Evolutionary conservation across 2,888 invertebrate genomes (phyloP), one percentile per base, ranked within the genome.

Genomic region (Lamellibrachia columna): DNA sequence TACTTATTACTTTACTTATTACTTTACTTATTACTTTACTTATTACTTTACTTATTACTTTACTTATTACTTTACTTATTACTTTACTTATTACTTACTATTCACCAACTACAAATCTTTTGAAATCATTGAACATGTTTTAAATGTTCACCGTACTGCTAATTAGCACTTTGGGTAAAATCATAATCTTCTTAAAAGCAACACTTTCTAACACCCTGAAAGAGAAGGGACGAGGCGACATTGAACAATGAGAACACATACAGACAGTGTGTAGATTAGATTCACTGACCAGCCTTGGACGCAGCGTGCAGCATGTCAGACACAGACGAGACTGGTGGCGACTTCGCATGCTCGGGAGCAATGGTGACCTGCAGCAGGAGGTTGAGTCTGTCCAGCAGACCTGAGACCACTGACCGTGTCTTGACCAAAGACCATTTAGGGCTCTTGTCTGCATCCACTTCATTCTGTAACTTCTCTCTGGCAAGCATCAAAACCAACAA

Each of bases 291-390:
- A 53, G 52, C 11, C 15, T 53, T 53, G 15, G 60, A 22, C 9
- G 40, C 52, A 1, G 92, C 22, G 75, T 75, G 75, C 22, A 75
- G 75, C 75, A 75, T n/a, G 22, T 75, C 75, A 22, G 75, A 75
- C 75, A 75, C 4, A n/a, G 75, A 75, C 22, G 75, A 75, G 75
- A 75, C 75, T 4, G 95, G 94, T 55, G 95, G 93, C 9, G 94
- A 93, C 28, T 93, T 93, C 52, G 94, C 94, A n/a, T 93, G 93
- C 58, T 93, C 94, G 11, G 95, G 94, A 4, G 94, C 94, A 53
- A 96, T 96, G 94, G 95, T 96, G 11, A 96, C 96, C 92, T 96
- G 96, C 75, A 96, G 95, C 58, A 96, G 93, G 22, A 96, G 94
- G 91, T 95, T 95, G 53, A 96, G 94, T 40, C 96, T 93, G 7